phyloP scores from a whole-genome alignment of 2,113 vertebrate species.

The Coreoperca whiteheadi region DNA sequence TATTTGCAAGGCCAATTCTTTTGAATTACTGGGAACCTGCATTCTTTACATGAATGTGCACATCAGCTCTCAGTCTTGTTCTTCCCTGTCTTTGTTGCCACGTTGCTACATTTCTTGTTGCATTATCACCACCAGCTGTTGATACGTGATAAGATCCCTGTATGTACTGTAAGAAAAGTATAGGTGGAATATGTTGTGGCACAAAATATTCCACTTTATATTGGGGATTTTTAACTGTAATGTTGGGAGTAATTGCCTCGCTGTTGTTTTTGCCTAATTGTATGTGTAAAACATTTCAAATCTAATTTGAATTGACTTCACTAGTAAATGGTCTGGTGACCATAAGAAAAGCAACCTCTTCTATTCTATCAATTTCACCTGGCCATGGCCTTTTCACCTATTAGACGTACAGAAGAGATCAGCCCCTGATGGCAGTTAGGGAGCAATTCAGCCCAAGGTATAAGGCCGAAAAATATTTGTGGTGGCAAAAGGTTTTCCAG shows the following conservation, averaged over 20 bases:
- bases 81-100: background rate
- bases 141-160: background rate
- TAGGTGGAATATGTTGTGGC: background rate
- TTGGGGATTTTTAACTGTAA: no score
- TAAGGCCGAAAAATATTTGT: conserved; percentile 17
- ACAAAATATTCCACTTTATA: no score
- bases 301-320: background rate
- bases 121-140: no score
- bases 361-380: background rate
- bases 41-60: background rate
- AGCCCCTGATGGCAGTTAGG: background rate
- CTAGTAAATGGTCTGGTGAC: background rate
- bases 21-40: background rate
- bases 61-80: background rate
- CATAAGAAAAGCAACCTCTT: background rate
- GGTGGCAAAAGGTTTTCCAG: conserved; percentile 7
- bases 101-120: background rate
- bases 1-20: background rate
- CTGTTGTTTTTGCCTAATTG: background rate
- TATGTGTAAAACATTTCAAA: background rate
- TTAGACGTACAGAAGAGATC: background rate
- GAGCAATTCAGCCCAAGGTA: background rate
- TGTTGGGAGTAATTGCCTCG: background rate
- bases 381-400: no score
- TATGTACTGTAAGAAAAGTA: background rate